A percentile compares a stretch with the other conserved stretches of the same genome.
Evolutionary conservation across 2,888 invertebrate species (phyloP).

Genomic region (Cataglyphis rosenhaueri): DNA sequence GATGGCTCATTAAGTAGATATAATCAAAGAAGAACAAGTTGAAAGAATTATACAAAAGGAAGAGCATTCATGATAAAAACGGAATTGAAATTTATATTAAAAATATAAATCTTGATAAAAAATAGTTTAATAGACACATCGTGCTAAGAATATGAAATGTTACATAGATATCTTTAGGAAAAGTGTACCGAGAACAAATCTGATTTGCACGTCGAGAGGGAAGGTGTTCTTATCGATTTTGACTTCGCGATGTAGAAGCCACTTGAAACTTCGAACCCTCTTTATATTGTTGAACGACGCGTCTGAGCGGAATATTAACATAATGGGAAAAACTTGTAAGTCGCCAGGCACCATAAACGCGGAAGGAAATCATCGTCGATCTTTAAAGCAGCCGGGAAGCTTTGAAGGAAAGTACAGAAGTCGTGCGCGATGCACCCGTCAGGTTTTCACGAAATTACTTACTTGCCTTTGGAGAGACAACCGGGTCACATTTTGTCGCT

Average conservation of each 20-base stretch:
- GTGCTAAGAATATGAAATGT: neutral
- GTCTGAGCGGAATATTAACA: slow-evolving; percentile 55
- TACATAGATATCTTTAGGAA: neutral
- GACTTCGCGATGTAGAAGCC: slow-evolving; percentile 32
- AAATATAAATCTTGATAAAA: neutral
- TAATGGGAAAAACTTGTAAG: slow-evolving; percentile 62
- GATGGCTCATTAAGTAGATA: neutral
- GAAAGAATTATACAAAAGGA: neutral
- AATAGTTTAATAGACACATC: neutral
- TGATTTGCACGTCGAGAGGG: slow-evolving; percentile 28
- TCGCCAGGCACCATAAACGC: slow-evolving; percentile 29
- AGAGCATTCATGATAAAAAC: neutral
- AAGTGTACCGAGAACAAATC: slow-evolving; percentile 11
- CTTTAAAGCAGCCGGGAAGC: neutral
- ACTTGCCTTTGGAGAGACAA: slow-evolving; percentile 9
- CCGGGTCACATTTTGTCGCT: slow-evolving; percentile 56
- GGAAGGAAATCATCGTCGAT: slow-evolving; percentile 37
- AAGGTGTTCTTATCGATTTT: slow-evolving; percentile 47
- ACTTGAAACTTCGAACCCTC: slow-evolving; percentile 38
- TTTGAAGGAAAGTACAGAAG: slow-evolving; percentile 46
- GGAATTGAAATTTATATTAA: neutral
- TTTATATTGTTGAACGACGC: slow-evolving; percentile 31
- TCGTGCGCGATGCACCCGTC: slow-evolving; percentile 13
- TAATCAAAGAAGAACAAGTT: neutral
- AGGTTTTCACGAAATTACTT: slow-evolving; percentile 39